These are phyloP conservation scores for Myotis findleyi DNA, from an alignment of 2,797 vertebrate species.

Conservation along the genomic window DNA sequence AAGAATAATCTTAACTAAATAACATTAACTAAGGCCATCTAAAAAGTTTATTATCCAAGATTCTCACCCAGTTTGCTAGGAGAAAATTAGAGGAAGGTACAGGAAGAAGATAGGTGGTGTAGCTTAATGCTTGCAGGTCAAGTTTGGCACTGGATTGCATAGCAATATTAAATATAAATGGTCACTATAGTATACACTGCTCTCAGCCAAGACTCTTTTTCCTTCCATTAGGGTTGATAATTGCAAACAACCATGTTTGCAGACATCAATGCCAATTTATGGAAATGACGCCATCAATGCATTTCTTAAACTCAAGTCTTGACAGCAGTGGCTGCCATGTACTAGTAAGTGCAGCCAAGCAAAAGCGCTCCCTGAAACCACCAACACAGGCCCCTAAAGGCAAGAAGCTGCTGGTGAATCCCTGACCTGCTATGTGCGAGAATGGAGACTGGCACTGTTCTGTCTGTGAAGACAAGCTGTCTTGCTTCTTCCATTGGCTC, in stretches of 20 bases:
- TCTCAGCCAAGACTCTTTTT: not conserved
- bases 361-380: not conserved
- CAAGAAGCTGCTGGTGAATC: not conserved
- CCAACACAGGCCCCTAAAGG: not conserved
- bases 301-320: not conserved
- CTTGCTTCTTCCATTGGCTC: constrained; percentile 52
- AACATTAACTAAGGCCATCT: not conserved
- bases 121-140: not conserved
- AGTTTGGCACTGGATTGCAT: not conserved
- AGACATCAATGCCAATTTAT: not conserved
- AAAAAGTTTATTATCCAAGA: constrained; percentile 30
- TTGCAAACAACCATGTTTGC: not conserved
- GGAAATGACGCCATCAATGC: not conserved
- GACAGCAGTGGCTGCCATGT: not conserved
- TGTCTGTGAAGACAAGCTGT: not conserved
- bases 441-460: not conserved
- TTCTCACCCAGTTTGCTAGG: not conserved
- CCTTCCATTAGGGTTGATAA: not conserved
- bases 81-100: not conserved
- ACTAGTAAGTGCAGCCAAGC: not conserved
- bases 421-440: not conserved
- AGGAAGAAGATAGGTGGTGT: not conserved
- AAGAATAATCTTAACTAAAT: constrained; percentile 4
- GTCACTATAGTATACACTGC: not conserved
- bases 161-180: not conserved